These are phyloP conservation scores for Endomychus coccineus DNA, from an alignment of 2,888 invertebrate species.

Conservation along the genomic window DNA sequence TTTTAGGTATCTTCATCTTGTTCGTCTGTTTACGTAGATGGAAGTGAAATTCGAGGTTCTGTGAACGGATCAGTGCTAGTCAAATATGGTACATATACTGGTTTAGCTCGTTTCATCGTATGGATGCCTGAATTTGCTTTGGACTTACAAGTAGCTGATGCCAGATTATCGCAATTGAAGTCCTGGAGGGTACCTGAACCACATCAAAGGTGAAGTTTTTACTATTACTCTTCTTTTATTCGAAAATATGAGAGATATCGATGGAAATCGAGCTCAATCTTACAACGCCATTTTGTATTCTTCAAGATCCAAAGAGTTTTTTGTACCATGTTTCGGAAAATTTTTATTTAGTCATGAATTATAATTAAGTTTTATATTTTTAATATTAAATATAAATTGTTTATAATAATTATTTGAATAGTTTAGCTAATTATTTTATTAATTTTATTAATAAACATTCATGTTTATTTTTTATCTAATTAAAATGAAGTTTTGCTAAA, in stretches of 20 bases:
- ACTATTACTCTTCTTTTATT: background rate
- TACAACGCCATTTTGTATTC: too few relatives aligned
- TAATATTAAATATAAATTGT: too few relatives aligned
- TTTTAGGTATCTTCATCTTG: conserved; percentile 89
- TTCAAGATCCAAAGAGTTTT: too few relatives aligned
- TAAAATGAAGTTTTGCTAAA: too few relatives aligned
- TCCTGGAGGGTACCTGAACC: conserved; percentile 90
- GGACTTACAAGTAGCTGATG: conserved; percentile 83
- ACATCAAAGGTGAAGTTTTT: conserved; percentile 41
- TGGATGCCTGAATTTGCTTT: conserved; percentile 96
- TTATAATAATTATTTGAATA: too few relatives aligned
- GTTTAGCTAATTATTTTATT: too few relatives aligned
- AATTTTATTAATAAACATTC: too few relatives aligned
- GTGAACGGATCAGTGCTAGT: conserved; percentile 91
- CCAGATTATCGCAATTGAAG: conserved; percentile 85
- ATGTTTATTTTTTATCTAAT: too few relatives aligned
- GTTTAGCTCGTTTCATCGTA: conserved; percentile 81
- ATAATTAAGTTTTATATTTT: too few relatives aligned
- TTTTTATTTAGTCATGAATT: too few relatives aligned
- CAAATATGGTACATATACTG: conserved; percentile 85
- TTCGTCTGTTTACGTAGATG: conserved; percentile 93
- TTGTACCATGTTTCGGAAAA: too few relatives aligned
- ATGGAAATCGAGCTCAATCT: too few relatives aligned
- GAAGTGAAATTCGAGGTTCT: conserved; percentile 89
- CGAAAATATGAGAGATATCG: background rate